Evolutionary conservation across 2,797 vertebrate species (phyloP).

Genomic region (Champsocephalus esox): DNA sequence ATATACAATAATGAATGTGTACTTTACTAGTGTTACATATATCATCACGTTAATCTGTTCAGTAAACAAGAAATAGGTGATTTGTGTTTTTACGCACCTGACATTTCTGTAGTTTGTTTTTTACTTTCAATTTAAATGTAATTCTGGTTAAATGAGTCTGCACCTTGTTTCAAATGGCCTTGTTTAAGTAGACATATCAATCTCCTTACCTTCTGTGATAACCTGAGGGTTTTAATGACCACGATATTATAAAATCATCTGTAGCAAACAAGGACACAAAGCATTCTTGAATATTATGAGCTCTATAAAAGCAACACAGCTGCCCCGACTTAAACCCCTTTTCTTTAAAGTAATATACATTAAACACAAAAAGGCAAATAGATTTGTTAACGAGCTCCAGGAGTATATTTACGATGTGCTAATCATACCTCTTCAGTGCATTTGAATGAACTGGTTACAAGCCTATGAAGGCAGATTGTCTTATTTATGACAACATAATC

Average conservation of each 20-base stretch:
- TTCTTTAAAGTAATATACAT: conserved; percentile 14
- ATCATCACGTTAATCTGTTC: background rate
- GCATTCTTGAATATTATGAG: conserved; percentile 26
- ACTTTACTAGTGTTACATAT: background rate
- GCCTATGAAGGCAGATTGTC: conserved; percentile 19
- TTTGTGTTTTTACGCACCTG: background rate
- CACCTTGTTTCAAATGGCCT: background rate
- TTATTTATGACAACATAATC: conserved; percentile 45
- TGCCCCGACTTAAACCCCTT: background rate
- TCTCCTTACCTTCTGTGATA: conserved; percentile 12
- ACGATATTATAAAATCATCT: conserved; percentile 7
- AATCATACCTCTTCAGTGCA: conserved; percentile 2
- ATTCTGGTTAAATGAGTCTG: background rate
- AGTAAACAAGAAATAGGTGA: background rate
- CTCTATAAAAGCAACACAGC: conserved; percentile 44
- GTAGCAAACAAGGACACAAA: background rate
- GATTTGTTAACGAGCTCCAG: conserved; percentile 37
- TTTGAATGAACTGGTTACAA: conserved; percentile 16
- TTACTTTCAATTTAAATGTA: background rate
- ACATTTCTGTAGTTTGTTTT: conserved; percentile 1
- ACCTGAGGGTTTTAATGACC: conserved; percentile 9
- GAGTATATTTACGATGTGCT: conserved; percentile 38
- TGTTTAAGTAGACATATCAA: conserved; percentile 6
- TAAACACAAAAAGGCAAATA: background rate
- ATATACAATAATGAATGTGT: background rate